These are phyloP conservation scores for Mormyrus lacerda DNA, from an alignment of 2,113 vertebrate genomes.

Conservation along the genomic window DNA sequence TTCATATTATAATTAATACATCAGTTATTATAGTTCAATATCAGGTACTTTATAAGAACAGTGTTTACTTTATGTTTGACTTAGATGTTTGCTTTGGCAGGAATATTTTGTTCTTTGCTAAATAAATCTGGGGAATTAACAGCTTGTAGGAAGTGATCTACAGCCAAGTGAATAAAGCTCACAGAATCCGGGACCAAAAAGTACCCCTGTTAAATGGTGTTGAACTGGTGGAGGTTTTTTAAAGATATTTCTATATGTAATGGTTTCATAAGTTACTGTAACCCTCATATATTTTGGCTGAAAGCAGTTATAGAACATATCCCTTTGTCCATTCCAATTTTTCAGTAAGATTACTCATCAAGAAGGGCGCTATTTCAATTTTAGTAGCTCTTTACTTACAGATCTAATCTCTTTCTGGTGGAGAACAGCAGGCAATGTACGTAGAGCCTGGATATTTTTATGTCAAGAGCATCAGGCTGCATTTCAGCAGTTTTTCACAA, in stretches of 20 bases:
- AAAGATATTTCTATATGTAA: neutral
- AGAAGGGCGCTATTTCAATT: neutral
- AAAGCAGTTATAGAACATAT: neutral
- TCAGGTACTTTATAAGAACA: neutral
- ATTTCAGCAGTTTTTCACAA: neutral
- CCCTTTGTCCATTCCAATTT: neutral
- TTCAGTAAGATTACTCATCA: neutral
- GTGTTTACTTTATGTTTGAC: neutral
- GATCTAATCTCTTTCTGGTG: neutral
- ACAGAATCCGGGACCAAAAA: neutral
- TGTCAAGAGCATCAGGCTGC: neutral
- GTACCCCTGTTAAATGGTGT: neutral
- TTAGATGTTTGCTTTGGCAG: neutral
- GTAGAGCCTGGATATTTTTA: neutral
- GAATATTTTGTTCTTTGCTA: constrained; percentile 8
- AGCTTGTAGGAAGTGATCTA: neutral
- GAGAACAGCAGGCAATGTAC: neutral
- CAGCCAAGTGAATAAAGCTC: neutral
- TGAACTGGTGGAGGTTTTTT: neutral
- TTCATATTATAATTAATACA: neutral
- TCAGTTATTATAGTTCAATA: neutral
- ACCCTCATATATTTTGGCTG: neutral
- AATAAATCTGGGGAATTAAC: constrained; percentile 8
- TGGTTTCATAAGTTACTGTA: neutral
- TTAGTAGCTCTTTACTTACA: neutral